Evolutionary conservation across 2,888 invertebrate species (phyloP).

Genomic region (Caenorhabditis wallacei): DNA sequence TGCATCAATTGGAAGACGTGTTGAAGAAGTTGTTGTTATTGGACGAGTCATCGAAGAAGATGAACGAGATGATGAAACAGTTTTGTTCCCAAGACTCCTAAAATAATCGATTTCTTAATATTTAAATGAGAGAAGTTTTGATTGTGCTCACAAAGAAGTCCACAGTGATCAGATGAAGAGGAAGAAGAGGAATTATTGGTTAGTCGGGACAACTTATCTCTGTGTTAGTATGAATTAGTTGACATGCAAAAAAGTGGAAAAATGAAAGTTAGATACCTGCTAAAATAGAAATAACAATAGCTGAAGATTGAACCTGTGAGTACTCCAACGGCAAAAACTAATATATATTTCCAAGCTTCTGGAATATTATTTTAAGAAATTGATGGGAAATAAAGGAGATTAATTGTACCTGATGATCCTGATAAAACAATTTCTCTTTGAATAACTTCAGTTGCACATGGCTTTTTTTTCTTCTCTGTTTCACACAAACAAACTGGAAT

Average conservation of each 20-base stretch:
- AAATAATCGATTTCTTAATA: not conserved
- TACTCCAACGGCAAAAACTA: constrained; percentile 59
- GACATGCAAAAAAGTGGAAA: not conserved
- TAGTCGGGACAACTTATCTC: constrained; percentile 27
- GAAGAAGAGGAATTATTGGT: constrained; percentile 24
- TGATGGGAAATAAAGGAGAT: too few relatives aligned
- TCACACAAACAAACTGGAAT: constrained; percentile 37
- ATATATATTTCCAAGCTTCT: constrained; percentile 56
- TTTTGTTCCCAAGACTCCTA: constrained; percentile 37
- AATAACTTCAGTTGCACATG: constrained; percentile 69
- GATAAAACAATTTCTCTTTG: constrained; percentile 65
- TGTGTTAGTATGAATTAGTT: constrained; percentile 32
- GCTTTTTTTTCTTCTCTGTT: constrained; percentile 28
- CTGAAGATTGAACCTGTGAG: constrained; percentile 61
- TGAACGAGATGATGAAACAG: constrained; percentile 44
- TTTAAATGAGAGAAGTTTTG: constrained; percentile 26
- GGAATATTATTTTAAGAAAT: not conserved
- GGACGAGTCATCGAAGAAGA: constrained; percentile 54
- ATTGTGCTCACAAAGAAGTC: too few relatives aligned
- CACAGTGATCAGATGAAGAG: constrained; percentile 13
- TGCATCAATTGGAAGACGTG: constrained; percentile 60
- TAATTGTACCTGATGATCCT: constrained; percentile 7
- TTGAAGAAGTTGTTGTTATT: constrained; percentile 34
- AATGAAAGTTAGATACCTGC: constrained; percentile 48
- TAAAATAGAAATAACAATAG: constrained; percentile 54